phyloP scores from a whole-genome alignment of 2,797 vertebrate genomes.

The Thamnophis elegans region DNA sequence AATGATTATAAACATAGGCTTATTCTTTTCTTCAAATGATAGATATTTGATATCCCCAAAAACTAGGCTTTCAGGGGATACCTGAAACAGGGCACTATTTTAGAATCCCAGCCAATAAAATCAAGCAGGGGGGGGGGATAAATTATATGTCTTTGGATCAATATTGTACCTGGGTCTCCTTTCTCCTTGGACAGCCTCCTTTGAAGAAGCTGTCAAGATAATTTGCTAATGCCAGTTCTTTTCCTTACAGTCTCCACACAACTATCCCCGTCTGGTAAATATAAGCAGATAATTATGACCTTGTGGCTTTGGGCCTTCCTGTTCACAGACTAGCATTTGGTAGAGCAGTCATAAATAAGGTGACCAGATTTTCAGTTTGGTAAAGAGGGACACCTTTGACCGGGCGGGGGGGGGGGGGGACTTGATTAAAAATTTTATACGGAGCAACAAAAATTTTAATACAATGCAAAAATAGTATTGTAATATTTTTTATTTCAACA shows the following conservation, averaged over 20 bases:
- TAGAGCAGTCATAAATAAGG: not conserved
- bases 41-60: not conserved
- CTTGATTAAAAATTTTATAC: too few relatives aligned
- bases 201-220: not conserved
- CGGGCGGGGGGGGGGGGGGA: too few relatives aligned
- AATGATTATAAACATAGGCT: not conserved
- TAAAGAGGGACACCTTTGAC: too few relatives aligned
- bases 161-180: not conserved
- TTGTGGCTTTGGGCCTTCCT: not conserved
- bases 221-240: not conserved
- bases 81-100: not conserved
- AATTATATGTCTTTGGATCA: not conserved
- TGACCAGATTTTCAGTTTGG: too few relatives aligned
- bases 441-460: too few relatives aligned
- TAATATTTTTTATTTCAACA: too few relatives aligned
- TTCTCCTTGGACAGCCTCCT: not conserved
- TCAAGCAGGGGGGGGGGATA: not conserved
- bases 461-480: too few relatives aligned
- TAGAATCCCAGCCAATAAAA: not conserved
- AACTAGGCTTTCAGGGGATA: not conserved
- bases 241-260: not conserved
- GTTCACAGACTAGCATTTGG: not conserved
- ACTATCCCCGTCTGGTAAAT: not conserved
- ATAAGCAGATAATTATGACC: not conserved
- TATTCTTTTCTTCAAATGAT: not conserved